Conservation (phyloP, 2,113 vertebrate species). For the Grammomys surdaster region DNA sequence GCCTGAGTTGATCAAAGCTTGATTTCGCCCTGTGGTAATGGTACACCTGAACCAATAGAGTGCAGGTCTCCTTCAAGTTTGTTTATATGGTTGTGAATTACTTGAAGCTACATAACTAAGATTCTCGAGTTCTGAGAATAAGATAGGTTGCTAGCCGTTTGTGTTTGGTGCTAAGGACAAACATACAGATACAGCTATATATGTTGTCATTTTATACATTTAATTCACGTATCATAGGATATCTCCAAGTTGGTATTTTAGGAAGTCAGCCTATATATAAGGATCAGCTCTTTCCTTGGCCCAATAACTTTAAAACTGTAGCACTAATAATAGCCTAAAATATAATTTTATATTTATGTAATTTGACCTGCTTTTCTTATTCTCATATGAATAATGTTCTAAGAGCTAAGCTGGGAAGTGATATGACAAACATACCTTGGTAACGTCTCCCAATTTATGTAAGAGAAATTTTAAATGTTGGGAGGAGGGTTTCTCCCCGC, state of each 20-base stretch:
- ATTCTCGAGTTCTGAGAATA: conserved; percentile 39
- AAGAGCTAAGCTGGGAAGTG: conserved; percentile 4
- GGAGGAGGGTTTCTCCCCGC: background rate
- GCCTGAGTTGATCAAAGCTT: conserved; percentile 24
- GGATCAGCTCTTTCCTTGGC: conserved; percentile 4
- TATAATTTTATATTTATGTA: background rate
- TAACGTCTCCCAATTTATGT: background rate
- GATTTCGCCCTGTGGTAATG: background rate
- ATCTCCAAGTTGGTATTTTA: conserved; percentile 29
- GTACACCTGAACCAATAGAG: background rate
- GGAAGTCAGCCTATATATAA: background rate
- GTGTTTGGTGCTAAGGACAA: background rate
- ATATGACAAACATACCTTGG: background rate
- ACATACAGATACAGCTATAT: background rate
- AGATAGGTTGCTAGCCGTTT: background rate
- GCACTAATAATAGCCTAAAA: conserved; percentile 14
- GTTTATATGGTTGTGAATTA: background rate
- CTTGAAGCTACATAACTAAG: conserved; percentile 36
- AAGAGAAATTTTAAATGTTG: conserved; percentile 17
- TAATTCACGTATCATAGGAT: background rate
- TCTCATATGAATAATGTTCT: background rate
- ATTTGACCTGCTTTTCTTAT: conserved; percentile 26
- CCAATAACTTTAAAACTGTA: conserved; percentile 9
- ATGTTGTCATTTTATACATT: conserved; percentile 29
- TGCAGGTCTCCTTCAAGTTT: background rate